Base-by-base conservation (phyloP, 2,797 vertebrate species). In the Gambelia wislizenii region DNA sequence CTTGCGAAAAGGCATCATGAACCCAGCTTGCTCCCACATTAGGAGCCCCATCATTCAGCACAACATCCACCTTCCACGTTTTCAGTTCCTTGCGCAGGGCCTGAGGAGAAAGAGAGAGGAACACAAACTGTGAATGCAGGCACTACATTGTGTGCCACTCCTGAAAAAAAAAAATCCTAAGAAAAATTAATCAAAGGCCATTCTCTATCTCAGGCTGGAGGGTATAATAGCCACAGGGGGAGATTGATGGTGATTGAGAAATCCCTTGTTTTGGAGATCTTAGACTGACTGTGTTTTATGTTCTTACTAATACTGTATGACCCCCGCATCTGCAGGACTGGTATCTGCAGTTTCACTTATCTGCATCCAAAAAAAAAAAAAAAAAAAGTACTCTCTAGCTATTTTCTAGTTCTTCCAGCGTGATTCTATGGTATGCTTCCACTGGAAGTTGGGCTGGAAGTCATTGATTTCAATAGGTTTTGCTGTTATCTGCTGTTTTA, bases 51-150 rank as follows among this genome's bases (percentile, higher is more conserved):
- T 99, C 99, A 0, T 99, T 99, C 75, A 99, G 96, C 82, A 99
- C 98, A 64, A 99, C 98, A 0, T 99, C 99, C 74, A 98, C 99
- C 92, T 99, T 99, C 99, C 99, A 99, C 0, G 98, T 99, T 96
- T 99, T 98, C 88, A 99, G 97, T 93, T 99, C 98, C 93, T 99
- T 99, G 88, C 95, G 97, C 80, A 99, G 91, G 47, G 98, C 97
- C 99, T 99, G 91, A 0, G 12, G 8, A 20, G 6, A 33, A 30
- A 87, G 0, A 76, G 47, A 75, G 33, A 49, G 67, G 47, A 2
- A n/a, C 30, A 39, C 10, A 6, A 7, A 1, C 3, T 6, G 1
- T 83, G 52, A 87, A 44, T 30, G 25, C 10, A 27, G 49, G 30
- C 39, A 1, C n/a, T 13, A 27, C 14, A 27, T 27, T 39, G 2